Evolutionary conservation across 2,888 invertebrate genomes (phyloP).

Genomic region (Plusia festucae): DNA sequence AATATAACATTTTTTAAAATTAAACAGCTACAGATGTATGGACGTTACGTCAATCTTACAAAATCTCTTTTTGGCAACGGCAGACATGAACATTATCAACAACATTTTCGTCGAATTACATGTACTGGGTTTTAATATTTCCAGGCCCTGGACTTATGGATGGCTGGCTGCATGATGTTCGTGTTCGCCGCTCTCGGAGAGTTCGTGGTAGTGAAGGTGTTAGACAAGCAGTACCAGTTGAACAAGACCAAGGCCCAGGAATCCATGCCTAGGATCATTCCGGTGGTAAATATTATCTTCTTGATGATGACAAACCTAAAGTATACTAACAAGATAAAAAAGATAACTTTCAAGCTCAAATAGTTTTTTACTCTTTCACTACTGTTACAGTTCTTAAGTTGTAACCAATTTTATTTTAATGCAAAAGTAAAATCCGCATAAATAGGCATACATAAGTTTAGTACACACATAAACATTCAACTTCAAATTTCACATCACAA

Average conservation of each 20-base stretch:
- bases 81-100: too few relatives aligned
- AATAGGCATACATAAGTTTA: neutral
- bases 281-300: conserved; percentile 79
- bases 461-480: neutral
- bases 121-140: conserved; percentile 26
- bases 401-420: too few relatives aligned
- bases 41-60: too few relatives aligned
- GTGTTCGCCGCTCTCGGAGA: conserved; percentile 95
- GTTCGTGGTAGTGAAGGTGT: conserved; percentile 95
- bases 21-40: too few relatives aligned
- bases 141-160: conserved; percentile 95
- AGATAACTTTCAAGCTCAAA: too few relatives aligned
- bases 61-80: too few relatives aligned
- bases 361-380: too few relatives aligned
- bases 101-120: too few relatives aligned
- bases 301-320: conserved; percentile 13
- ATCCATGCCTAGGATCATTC: conserved; percentile 86
- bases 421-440: too few relatives aligned
- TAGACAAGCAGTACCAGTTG: conserved; percentile 93
- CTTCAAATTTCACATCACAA: neutral
- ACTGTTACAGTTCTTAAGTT: too few relatives aligned
- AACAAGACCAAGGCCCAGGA: conserved; percentile 89
- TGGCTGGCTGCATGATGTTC: conserved; percentile 96
- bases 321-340: neutral
- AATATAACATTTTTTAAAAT: too few relatives aligned